phyloP scores from a whole-genome alignment of 1,140 invertebrate species.

The Neodiprion pinetum region DNA sequence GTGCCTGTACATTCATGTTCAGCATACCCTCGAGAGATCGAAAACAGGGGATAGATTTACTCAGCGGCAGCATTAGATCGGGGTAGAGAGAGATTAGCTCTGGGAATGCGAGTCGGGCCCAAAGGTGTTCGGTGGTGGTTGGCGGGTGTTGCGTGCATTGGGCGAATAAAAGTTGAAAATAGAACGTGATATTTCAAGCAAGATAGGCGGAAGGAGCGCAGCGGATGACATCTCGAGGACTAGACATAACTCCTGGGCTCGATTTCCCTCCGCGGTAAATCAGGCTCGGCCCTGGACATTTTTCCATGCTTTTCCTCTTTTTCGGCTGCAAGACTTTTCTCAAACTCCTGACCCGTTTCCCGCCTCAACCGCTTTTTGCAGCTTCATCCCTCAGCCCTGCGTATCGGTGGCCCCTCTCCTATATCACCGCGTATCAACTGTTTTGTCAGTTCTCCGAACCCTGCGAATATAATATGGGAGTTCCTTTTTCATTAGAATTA shows the following conservation, averaged over 20 bases:
- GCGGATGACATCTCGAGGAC: constrained; percentile 10
- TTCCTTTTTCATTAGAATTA: constrained; percentile 57
- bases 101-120: neutral
- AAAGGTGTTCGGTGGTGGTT: neutral
- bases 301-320: constrained; percentile 20
- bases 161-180: neutral
- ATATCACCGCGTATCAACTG: constrained; percentile 60
- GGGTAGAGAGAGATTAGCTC: neutral
- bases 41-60: too few species aligned
- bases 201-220: neutral
- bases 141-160: neutral
- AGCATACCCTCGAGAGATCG: too few species aligned
- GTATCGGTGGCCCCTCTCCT: constrained; percentile 44
- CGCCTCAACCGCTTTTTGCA: constrained; percentile 30
- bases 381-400: constrained; percentile 42
- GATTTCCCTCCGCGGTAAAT: constrained; percentile 21
- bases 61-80: too few species aligned
- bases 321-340: constrained; percentile 18
- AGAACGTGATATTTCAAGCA: constrained; percentile 1
- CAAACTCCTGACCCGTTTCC: constrained; percentile 12
- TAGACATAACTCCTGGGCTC: constrained; percentile 5
- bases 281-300: constrained; percentile 15
- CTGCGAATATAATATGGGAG: constrained; percentile 49
- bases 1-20: too few species aligned
- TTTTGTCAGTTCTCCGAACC: constrained; percentile 57